Evolutionary conservation across 1,140 invertebrate species (phyloP), one percentile per base, ranked within the genome.

Genomic region (Zaprionus lachaisei): DNA sequence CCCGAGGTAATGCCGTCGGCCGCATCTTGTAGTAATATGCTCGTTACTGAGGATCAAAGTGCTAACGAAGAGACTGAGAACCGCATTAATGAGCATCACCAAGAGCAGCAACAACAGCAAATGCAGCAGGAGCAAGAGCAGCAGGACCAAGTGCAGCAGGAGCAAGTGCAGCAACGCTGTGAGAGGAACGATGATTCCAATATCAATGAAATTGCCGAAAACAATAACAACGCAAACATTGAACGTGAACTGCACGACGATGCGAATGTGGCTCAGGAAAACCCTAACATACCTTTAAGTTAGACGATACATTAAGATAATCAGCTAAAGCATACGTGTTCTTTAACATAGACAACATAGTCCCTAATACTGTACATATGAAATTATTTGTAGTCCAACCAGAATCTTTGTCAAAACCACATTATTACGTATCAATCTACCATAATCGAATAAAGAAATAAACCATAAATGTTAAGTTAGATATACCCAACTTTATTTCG

Each of bases 171-270:
- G 47, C 83, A 44, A 7, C 84, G 79, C 3, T 76, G 69, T 38
- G 73, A 26, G 31, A 24, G 51, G 31, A 64, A 77, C 24, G 76
- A 92, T 60, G 85, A 91, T 60, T 81, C 70, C 34, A 92, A 92
- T 49, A 91, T 92, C 26, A 92, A 92, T 79, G 92, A 92, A 79
- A 92, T 92, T n/a, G 92, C 92, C 7, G 92, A 92, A 55, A 92
- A 92, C 55, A 91, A 92, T 65, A 92, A 92, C 49, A 92, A 92
- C 79, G 92, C 91, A 41, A 92, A 92, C 62, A 92, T 92, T 61
- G 92, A 92, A 74, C 81, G 91, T 7, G 91, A 92, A 81, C 57
- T 92, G 54, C 84, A 89, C 34, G 87, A 92, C 26, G 91, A 92
- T 58, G 79, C 83, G 31, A 73, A 73, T 66, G 72, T 72, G 55